Base-by-base conservation (phyloP, 2,113 vertebrate genomes). In the Zapornia atra region DNA sequence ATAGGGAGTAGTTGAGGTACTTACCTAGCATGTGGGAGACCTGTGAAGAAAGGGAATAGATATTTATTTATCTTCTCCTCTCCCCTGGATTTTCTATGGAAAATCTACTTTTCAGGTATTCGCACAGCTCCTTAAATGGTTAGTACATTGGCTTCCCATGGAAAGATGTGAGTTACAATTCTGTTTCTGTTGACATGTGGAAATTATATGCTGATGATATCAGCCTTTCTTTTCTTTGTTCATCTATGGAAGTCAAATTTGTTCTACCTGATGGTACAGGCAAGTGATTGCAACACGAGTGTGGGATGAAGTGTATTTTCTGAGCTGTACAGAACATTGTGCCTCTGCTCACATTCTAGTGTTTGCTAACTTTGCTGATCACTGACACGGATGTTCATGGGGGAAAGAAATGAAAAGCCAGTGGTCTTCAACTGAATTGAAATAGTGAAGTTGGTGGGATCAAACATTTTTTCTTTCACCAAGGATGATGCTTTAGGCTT, bases 201-300 rank as follows among this genome's bases (percentile, higher is more conserved):
- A 71, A 48, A 64, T 34, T 60, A 9, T 34, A 22, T 40, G 34
- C 10, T 77, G 26, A 53, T 92, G 31, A 11, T 63, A 86, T 34
- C 51, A 33, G 25, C 33, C 36, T 85, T 91, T 51, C 20, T 64
- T 71, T 90, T 56, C 63, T 93, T 91, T 90, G 15, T 18, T 75
- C 5, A 11, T 48, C 48, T 72, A 3, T 69, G 66, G 73, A 87
- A 79, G 90, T 79, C 8, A 56, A 31, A 57, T 76, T 71, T 82
- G 18, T 44, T 78, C 29, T 31, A 82, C 24, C 18, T 89, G 61
- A 53, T 72, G 65, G 12, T 34, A 71, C 36, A 40, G 57, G 33
- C 28, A 57, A 79, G 24, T 33, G 53, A 31, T 64, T 51, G 33
- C 22, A 56, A 34, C 34, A 42, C 8, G 71, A 64, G 65, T 15